These are phyloP conservation scores for Palythoa caribaeorum DNA, from an alignment of 92 coral and sea anemone genomes.

Conservation along the genomic window DNA sequence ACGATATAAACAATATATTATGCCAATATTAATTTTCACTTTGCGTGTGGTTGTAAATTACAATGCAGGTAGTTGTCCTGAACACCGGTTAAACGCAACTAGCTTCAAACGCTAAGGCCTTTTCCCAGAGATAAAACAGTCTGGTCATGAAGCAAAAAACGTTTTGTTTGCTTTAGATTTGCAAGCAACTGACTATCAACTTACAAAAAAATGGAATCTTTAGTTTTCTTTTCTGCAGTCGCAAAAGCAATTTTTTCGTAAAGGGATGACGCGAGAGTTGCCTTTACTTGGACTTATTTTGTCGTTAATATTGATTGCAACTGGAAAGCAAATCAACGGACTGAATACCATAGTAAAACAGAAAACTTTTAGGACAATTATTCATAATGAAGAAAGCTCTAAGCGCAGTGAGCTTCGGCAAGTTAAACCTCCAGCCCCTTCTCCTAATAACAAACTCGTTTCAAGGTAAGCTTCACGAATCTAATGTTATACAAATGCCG, in stretches of 20 bases:
- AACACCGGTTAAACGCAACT: neutral
- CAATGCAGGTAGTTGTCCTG: neutral
- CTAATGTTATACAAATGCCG: no score
- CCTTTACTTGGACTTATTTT: neutral
- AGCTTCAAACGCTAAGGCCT: neutral
- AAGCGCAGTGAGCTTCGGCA: neutral
- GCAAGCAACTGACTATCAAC: neutral
- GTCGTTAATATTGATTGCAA: neutral
- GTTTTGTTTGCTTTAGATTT: neutral
- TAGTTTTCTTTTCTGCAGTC: neutral
- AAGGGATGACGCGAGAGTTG: neutral
- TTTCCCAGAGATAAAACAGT: neutral
- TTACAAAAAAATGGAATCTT: neutral
- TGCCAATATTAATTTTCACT: neutral
- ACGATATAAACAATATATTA: constrained; percentile 5
- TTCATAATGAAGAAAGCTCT: neutral
- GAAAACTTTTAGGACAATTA: neutral
- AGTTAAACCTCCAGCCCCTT: neutral
- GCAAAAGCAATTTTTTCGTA: neutral
- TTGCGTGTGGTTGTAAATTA: neutral
- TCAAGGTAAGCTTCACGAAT: neutral
- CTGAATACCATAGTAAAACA: neutral
- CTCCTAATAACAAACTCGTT: neutral
- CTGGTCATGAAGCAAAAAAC: neutral
- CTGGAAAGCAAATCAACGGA: neutral